Evolutionary conservation across 2,113 vertebrate genomes (phyloP).

Genomic region (Silurus meridionalis): DNA sequence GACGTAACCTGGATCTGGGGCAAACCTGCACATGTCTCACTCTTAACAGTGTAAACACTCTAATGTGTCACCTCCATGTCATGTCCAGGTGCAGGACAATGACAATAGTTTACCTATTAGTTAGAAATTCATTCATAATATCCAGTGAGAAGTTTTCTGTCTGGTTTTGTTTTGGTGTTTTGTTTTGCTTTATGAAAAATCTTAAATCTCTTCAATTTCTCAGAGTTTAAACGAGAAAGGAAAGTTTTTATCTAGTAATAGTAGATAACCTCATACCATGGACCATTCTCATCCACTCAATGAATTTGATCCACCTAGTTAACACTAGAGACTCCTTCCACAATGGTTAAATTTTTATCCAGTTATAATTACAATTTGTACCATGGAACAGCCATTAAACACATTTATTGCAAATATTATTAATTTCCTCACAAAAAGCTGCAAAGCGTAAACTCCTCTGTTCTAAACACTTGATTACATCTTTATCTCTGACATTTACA

Average conservation of each 20-base stretch:
- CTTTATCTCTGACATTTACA: not conserved
- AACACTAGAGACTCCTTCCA: too few relatives aligned
- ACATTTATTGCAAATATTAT: not conserved
- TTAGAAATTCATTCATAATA: constrained; percentile 1
- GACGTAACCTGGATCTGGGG: not conserved
- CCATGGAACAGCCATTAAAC: not conserved
- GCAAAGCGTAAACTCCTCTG: not conserved
- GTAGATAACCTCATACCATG: too few relatives aligned
- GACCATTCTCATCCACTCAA: too few relatives aligned
- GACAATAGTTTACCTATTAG: constrained; percentile 38
- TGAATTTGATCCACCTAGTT: too few relatives aligned
- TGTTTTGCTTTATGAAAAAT: constrained; percentile 34
- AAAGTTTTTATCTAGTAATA: too few relatives aligned
- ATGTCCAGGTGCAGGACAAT: constrained; percentile 16
- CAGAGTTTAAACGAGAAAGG: not conserved
- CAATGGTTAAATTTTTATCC: not conserved
- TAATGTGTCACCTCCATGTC: not conserved
- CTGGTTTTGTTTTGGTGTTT: not conserved
- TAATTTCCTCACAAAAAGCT: not conserved
- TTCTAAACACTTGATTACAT: not conserved
- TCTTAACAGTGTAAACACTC: not conserved
- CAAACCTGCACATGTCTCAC: not conserved
- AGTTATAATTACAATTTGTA: not conserved
- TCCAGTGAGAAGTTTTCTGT: not conserved
- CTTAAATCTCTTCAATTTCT: not conserved